Base-by-base conservation (phyloP, 1,140 invertebrate genomes). In the Cyphomyrmex costatus region DNA sequence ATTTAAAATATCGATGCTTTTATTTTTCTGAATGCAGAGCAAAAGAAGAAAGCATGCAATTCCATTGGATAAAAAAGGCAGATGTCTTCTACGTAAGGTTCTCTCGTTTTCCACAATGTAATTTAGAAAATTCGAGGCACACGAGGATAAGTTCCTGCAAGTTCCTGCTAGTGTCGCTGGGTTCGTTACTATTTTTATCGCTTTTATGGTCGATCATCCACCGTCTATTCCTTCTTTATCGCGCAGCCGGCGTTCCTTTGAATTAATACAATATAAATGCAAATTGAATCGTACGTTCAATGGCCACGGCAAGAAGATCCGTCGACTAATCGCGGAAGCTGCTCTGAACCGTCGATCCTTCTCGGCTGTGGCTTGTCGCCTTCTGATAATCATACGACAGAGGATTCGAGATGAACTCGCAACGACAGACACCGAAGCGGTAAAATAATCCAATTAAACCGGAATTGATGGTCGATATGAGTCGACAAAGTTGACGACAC, bases 211-310 rank as follows among this genome's bases (percentile, higher is more conserved):
- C 46, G 63, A 16, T 46, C 68, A 56, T 65, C 60, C 49, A 30
- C 61, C 49, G 21, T 73, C 24, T 33, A 14, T 76, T 68, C 66
- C 63, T 51, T 65, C 61, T 24, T 73, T 78, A 49, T 76, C 63
- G 68, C 63, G 33, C 24, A 2, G 30, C 14, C 61, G 36, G 36
- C 36, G 80, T 86, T 86, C 60, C 76, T 86, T 89, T 88, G 92
- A 92, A 93, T 92, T 92, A 93, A 92, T 92, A 92, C 86, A 92
- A 93, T 93, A 93, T 92, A 92, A 93, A 93, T 93, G 92, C 91
- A 93, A 93, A 93, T 93, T 90, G 84, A 93, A 92, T 86, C 30
- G 74, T 76, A 49, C n/a, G 60, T 65, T 65, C 86, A 78, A 56
- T 36, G 51, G 21, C 76, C 42, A 42, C n/a, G 42, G 66, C 58